A percentile compares a stretch with the other conserved stretches of the same genome.
Conservation (phyloP, 2,113 vertebrate genomes). For the Dipodomys merriami region DNA sequence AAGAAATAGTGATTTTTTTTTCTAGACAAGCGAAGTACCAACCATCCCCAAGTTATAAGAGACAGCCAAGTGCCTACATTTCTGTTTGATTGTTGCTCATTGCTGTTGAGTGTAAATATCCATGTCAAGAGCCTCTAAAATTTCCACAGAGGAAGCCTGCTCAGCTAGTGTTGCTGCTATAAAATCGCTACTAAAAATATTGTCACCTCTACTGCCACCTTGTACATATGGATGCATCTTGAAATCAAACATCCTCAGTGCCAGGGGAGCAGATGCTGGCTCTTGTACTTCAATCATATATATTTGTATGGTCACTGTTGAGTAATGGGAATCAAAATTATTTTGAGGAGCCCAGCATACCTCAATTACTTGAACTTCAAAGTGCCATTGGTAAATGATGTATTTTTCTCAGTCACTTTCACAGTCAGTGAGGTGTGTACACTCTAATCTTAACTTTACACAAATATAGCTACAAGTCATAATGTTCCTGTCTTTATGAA, state of each 20-base stretch:
- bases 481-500: not conserved
- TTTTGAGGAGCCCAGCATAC: not conserved
- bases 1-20: not conserved
- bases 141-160: not conserved
- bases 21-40: too few species aligned
- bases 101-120: not conserved
- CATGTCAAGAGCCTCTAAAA: not conserved
- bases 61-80: not conserved
- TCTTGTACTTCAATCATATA: not conserved
- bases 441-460: conserved; percentile 1
- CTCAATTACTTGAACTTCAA: not conserved
- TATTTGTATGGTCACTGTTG: not conserved
- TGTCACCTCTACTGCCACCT: not conserved
- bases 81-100: not conserved
- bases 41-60: not conserved
- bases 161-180: not conserved
- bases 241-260: not conserved
- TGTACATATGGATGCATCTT: not conserved
- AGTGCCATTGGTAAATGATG: not conserved
- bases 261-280: not conserved
- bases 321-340: not conserved
- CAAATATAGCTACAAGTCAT: not conserved
- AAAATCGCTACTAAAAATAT: not conserved
- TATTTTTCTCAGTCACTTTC: conserved; percentile 1
- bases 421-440: not conserved